Evolutionary conservation across 2,113 vertebrate genomes (phyloP), one percentile per base, ranked within the genome.

Genomic region (Fulmarus glacialis): DNA sequence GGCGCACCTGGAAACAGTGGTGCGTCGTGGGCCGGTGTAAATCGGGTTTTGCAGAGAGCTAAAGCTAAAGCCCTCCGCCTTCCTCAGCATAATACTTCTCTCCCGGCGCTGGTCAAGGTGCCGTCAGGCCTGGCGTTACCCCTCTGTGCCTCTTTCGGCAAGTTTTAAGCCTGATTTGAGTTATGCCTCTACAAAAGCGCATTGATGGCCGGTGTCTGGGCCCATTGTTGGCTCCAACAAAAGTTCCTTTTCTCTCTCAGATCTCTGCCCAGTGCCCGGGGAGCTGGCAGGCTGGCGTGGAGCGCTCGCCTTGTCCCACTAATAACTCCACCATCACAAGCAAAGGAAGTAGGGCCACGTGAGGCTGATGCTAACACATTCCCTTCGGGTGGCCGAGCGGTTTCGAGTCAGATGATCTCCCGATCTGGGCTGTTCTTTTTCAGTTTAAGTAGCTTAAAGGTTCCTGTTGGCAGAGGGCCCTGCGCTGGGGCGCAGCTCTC

Each of bases 11-110:
- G 29, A 22, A 30, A 7, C 2, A 1, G 8, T 6, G 58, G 10
- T 11, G 29, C 75, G 6, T 9, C 1, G 0, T 5, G 36, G 34
- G 34, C 50, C 1, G 12, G 2, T 12, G 47, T 13, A 13, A 38
- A 6, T 5, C 0, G 3, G 32, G 40, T 13, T 48, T 50, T 43
- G 12, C 20, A 3, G 14, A 12, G 72, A 62, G 36, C 53, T 43
- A 8, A 55, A 60, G n/a, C 58, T 42, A 6, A 56, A 71, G 15
- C 60, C 20, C 17, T 42, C 27, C 1, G 1, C 77, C 52, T 42
- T 11, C 32, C 8, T 59, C 26, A 3, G 38, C 4, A 1, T 8
- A 21, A 21, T 5, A 1, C n/a, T 20, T 27, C 47, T 15, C 47
- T 30, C 29, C 27, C 3, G 3, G 34, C 3, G 6, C 60, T 27